Evolutionary conservation across 2,888 invertebrate genomes (phyloP).

Genomic region (Tipula confusa): DNA sequence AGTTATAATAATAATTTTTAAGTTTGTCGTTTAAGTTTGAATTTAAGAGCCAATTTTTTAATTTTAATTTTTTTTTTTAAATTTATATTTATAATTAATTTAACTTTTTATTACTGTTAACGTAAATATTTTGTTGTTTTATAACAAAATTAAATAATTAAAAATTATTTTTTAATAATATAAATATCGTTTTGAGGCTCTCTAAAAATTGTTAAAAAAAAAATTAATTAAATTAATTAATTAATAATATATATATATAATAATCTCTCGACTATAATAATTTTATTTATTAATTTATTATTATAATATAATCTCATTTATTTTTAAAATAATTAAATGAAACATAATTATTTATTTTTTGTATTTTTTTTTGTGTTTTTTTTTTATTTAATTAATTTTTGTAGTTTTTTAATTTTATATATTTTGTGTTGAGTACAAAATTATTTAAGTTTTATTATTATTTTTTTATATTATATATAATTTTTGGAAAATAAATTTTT

Average conservation of each 20-base stretch:
- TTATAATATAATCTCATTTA: slow-evolving; percentile 4
- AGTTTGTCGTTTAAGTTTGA: not conserved
- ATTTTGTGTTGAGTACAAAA: slow-evolving; percentile 25
- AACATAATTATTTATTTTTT: slow-evolving; percentile 21
- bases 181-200: not conserved
- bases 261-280: slow-evolving; percentile 8
- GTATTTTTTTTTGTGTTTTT: not conserved
- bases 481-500: not conserved
- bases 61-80: not conserved
- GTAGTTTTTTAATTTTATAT: not conserved
- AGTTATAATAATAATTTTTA: not conserved
- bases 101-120: not conserved
- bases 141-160: not conserved
- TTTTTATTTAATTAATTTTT: not conserved
- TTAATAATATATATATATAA: too few species aligned
- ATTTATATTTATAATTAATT: not conserved
- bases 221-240: not conserved
- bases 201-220: slow-evolving; percentile 20
- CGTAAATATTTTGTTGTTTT: not conserved
- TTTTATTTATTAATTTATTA: slow-evolving; percentile 16
- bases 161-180: too few species aligned
- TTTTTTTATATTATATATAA: not conserved
- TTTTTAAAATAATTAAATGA: not conserved
- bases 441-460: slow-evolving; percentile 21
- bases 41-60: slow-evolving; percentile 8